These are phyloP conservation scores for Astreopora myriophthalma DNA, from an alignment of 64 coral and sea anemone species.

Conservation along the genomic window DNA sequence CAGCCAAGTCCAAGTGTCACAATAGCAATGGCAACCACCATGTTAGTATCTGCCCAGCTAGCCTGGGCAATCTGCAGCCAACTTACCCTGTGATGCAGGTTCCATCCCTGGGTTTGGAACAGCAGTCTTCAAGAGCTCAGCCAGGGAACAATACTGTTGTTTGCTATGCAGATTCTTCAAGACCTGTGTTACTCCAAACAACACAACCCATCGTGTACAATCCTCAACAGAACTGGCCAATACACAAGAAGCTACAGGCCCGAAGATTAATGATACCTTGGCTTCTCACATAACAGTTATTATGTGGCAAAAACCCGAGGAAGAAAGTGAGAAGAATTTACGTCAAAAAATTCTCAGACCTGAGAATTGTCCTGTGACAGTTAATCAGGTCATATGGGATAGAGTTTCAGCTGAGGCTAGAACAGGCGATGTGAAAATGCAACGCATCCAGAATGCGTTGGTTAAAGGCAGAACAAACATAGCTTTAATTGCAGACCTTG, in stretches of 20 bases:
- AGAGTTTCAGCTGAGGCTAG: conserved; percentile 16
- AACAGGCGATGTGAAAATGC: conserved; percentile 55
- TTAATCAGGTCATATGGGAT: conserved; percentile 54
- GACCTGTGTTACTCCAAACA: no score
- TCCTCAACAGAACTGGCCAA: no score
- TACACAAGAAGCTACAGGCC: no score
- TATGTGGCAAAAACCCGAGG: conserved; percentile 36
- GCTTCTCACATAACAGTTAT: conserved; percentile 10
- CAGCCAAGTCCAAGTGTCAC: neutral
- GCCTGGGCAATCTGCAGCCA: no score
- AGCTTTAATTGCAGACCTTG: conserved; percentile 22
- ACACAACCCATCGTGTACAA: no score
- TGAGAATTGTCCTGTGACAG: conserved; percentile 37
- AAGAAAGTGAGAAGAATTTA: conserved; percentile 25
- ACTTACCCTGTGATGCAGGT: no score
- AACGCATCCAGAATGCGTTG: conserved; percentile 25
- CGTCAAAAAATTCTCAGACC: conserved; percentile 23
- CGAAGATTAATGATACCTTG: conserved; percentile 28
- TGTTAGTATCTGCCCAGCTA: neutral
- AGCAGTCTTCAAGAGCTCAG: no score
- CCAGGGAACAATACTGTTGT: no score
- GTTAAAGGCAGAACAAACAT: conserved; percentile 56
- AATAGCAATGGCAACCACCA: conserved; percentile 7
- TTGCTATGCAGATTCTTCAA: no score
- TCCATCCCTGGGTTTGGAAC: no score